Base-by-base conservation (phyloP, 2,797 vertebrate genomes). In the Fistularia commersonii region DNA sequence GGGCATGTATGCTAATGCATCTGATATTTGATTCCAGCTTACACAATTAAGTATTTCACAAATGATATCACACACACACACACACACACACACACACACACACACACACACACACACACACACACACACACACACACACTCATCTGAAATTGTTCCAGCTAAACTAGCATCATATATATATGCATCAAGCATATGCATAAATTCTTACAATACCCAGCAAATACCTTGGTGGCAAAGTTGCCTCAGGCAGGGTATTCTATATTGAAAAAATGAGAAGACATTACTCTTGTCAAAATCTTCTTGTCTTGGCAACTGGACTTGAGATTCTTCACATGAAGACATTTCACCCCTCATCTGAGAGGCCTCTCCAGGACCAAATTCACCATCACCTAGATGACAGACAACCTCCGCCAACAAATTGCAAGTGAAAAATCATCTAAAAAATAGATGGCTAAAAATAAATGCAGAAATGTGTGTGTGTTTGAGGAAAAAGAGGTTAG, bases 351-450 rank as follows among this genome's bases (percentile, higher is more conserved):
- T n/a, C n/a, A n/a, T n/a, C n/a, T n/a, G n/a, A n/a, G n/a, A n/a
- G n/a, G n/a, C n/a, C n/a, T n/a, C n/a, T n/a, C n/a, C n/a, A n/a
- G n/a, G n/a, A n/a, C n/a, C n/a, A n/a, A n/a, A n/a, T n/a, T n/a
- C n/a, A n/a, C n/a, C n/a, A n/a, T n/a, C n/a, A n/a, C n/a, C n/a
- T n/a, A n/a, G n/a, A n/a, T n/a, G n/a, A n/a, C n/a, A n/a, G n/a
- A n/a, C n/a, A n/a, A n/a, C n/a, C n/a, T n/a, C n/a, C n/a, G n/a
- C n/a, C n/a, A n/a, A n/a, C n/a, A n/a, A n/a, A 46, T 5, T 36
- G n/a, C 43, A 56, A 64, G 52, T 69, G 43, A 58, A 66, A 53
- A 51, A 51, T 45, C 50, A 62, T 71, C 57, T 66, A 7, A 55
- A 63, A 63, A 38, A 78, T 15, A 51, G 55, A 72, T 45, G 45